A percentile compares a stretch with the other conserved stretches of the same genome.
Evolutionary conservation across 2,888 invertebrate species (phyloP).

Genomic region (Orthosia gracilis): DNA sequence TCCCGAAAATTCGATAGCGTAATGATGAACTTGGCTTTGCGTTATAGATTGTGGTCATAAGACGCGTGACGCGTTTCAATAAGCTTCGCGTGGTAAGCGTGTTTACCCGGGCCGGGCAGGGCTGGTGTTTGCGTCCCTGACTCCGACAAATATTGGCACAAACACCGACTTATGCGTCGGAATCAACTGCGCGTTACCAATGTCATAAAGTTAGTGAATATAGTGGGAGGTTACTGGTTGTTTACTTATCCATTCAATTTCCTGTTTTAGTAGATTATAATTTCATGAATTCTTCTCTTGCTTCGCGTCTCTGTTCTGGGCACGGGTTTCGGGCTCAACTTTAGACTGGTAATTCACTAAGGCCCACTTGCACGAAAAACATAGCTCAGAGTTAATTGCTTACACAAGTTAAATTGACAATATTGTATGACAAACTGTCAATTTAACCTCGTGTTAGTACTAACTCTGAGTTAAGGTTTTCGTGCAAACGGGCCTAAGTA

Average conservation of each 20-base stretch:
- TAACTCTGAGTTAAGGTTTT: too few species aligned
- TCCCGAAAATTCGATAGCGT: slow-evolving; percentile 28
- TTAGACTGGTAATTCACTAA: too few species aligned
- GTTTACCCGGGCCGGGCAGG: slow-evolving; percentile 73
- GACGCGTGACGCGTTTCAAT: slow-evolving; percentile 67
- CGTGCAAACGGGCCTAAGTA: too few species aligned
- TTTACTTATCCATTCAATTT: slow-evolving; percentile 30
- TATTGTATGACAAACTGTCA: too few species aligned
- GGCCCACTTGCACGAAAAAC: too few species aligned
- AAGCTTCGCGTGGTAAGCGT: slow-evolving; percentile 59
- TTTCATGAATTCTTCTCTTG: neutral
- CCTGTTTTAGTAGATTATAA: slow-evolving; percentile 10
- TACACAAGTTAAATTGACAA: too few species aligned
- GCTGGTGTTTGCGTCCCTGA: slow-evolving; percentile 70
- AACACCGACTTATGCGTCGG: slow-evolving; percentile 77
- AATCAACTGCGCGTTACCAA: slow-evolving; percentile 72
- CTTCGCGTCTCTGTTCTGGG: too few species aligned
- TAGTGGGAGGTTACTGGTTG: slow-evolving; percentile 18
- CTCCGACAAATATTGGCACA: slow-evolving; percentile 84
- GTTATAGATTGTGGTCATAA: slow-evolving; percentile 79
- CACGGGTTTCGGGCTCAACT: neutral
- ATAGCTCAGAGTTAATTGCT: too few species aligned
- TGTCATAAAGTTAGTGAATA: slow-evolving; percentile 40
- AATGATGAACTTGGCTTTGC: slow-evolving; percentile 39
- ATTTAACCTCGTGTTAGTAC: too few species aligned